Evolutionary conservation across 1,140 invertebrate species (phyloP).

Genomic region (Rhysida immarginata): DNA sequence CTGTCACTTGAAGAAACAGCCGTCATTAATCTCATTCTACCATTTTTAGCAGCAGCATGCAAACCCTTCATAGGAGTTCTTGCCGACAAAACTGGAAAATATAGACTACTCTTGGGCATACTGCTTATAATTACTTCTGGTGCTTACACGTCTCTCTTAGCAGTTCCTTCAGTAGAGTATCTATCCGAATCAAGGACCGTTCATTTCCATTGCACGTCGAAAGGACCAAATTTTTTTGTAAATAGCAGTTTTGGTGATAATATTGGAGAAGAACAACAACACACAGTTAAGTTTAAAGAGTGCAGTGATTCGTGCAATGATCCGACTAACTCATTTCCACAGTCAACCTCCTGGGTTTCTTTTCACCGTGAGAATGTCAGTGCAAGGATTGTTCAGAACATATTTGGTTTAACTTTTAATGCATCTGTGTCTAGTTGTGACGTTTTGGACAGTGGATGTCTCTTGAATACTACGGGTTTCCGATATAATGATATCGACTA

Average conservation of each 20-base stretch:
- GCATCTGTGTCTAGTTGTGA: background rate
- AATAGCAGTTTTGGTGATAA: background rate
- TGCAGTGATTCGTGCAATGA: background rate
- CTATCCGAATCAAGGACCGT: background rate
- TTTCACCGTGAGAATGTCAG: background rate
- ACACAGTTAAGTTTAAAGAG: background rate
- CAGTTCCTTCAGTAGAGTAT: conserved; percentile 26
- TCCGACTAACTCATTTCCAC: background rate
- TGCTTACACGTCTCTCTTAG: conserved; percentile 45
- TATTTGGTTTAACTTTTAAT: background rate
- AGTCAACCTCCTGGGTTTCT: background rate
- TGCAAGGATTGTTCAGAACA: background rate
- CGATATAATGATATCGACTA: background rate
- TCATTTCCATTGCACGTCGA: background rate
- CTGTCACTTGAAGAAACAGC: conserved; percentile 48
- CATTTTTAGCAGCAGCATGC: conserved; percentile 50
- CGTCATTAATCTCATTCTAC: conserved; percentile 52
- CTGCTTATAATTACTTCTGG: conserved; percentile 47
- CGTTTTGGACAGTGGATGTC: background rate
- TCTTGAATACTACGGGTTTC: background rate
- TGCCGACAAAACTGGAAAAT: conserved; percentile 41
- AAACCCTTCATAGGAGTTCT: conserved; percentile 46
- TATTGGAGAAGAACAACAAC: background rate
- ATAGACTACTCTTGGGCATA: conserved; percentile 50
- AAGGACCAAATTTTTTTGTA: background rate